A percentile compares a stretch with the other conserved stretches of the same genome.
These are phyloP conservation scores for Pampus argenteus DNA, from an alignment of 2,797 vertebrate species.

Conservation along the genomic window DNA sequence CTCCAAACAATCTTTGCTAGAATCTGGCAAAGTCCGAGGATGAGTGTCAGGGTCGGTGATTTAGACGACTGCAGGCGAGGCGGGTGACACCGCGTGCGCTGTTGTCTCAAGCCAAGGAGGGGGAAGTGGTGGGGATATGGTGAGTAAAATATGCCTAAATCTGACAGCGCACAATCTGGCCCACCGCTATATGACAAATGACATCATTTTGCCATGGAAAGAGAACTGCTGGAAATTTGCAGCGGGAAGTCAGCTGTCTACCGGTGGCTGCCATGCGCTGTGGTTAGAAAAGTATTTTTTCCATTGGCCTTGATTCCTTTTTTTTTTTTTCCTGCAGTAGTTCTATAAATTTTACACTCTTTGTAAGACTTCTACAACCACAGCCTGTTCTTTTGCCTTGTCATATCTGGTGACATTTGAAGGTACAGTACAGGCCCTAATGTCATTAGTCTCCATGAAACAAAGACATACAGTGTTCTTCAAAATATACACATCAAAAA, in stretches of 20 bases:
- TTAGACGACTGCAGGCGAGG: constrained; percentile 44
- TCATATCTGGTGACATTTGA: constrained; percentile 4
- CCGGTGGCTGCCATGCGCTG: constrained; percentile 80
- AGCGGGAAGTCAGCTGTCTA: constrained; percentile 73
- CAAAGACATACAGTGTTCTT: background rate
- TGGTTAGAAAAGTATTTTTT: constrained; percentile 83
- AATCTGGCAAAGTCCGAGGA: constrained; percentile 54
- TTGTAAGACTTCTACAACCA: constrained; percentile 50
- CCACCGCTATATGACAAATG: constrained; percentile 76
- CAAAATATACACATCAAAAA: background rate
- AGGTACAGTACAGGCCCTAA: background rate
- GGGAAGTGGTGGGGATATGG: constrained; percentile 1
- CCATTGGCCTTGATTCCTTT: constrained; percentile 59
- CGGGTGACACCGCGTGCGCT: constrained; percentile 38
- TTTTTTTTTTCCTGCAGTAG: constrained; percentile 25
- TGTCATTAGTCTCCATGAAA: constrained; percentile 4
- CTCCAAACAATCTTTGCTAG: constrained; percentile 54
- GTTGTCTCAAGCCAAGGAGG: background rate
- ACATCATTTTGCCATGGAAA: constrained; percentile 86
- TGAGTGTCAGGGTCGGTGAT: constrained; percentile 63
- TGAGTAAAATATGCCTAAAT: constrained; percentile 38
- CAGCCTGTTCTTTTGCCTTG: constrained; percentile 37
- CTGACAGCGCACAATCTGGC: constrained; percentile 53
- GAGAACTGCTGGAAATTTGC: constrained; percentile 78
- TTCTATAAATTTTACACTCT: constrained; percentile 65